Conservation (phyloP, 2,888 invertebrate species). For the Shargacucullia verbasci region DNA sequence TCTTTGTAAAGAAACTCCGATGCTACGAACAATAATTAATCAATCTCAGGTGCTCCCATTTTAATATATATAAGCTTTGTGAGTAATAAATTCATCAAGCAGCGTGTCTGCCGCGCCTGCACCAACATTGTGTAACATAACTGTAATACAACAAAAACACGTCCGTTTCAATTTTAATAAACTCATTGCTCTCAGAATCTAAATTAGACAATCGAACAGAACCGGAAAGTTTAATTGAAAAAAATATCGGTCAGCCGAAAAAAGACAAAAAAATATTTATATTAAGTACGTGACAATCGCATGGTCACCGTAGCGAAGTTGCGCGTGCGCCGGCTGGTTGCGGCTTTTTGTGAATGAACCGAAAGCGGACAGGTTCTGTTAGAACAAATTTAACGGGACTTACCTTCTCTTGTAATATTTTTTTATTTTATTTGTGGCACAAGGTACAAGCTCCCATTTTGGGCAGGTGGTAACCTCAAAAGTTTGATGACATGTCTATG, state of each 20-base stretch:
- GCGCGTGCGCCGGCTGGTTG: conserved; percentile 79
- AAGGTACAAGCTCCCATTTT: conserved; percentile 63
- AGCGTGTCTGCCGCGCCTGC: conserved; percentile 3
- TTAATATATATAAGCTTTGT: conserved; percentile 19
- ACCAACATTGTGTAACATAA: conserved; percentile 52
- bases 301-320: conserved; percentile 69
- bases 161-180: conserved; percentile 52
- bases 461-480: conserved; percentile 57
- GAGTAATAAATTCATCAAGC: conserved; percentile 38
- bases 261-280: conserved; percentile 65
- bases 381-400: conserved; percentile 85
- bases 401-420: conserved; percentile 66
- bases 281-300: conserved; percentile 72
- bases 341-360: conserved; percentile 84
- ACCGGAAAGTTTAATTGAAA: conserved; percentile 55
- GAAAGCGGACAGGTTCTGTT: conserved; percentile 78
- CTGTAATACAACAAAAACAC: conserved; percentile 48
- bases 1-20: not conserved
- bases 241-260: conserved; percentile 61
- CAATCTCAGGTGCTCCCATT: conserved; percentile 28
- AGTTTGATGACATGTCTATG: conserved; percentile 45
- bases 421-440: conserved; percentile 63
- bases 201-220: conserved; percentile 50
- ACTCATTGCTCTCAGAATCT: conserved; percentile 42
- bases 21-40: conserved; percentile 22